These are phyloP conservation scores for Neolamprologus modestus DNA, from an alignment of 2,113 vertebrate species.

Conservation along the genomic window DNA sequence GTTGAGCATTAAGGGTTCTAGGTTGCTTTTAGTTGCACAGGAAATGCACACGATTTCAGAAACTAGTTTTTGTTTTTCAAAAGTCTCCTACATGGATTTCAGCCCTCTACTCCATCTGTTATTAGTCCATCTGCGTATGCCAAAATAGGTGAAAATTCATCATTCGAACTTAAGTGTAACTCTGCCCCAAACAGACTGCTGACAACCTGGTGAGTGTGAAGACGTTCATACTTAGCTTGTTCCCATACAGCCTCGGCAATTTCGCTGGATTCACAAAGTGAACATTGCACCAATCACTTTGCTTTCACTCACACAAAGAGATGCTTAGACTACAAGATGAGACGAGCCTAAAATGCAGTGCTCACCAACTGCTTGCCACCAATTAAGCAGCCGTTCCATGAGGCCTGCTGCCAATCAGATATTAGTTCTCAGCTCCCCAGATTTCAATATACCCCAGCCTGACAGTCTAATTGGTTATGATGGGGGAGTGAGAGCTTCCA, in stretches of 20 bases:
- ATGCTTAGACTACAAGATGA: not conserved
- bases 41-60: not conserved
- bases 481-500: not conserved
- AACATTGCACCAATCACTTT: not conserved
- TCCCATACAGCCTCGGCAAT: not conserved
- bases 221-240: not conserved
- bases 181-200: not conserved
- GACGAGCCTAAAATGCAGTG: not conserved
- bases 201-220: not conserved
- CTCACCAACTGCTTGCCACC: constrained; percentile 7
- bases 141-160: not conserved
- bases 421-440: not conserved
- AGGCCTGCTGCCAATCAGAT: constrained; percentile 48
- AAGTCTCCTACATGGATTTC: not conserved
- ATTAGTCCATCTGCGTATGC: not conserved
- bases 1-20: not conserved
- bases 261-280: not conserved
- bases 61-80: not conserved
- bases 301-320: not conserved
- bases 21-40: not conserved
- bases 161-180: not conserved
- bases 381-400: constrained; percentile 28
- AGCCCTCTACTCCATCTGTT: not conserved
- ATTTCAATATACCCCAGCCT: not conserved
- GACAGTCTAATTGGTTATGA: constrained; percentile 39